Conservation (phyloP, 2,888 invertebrate genomes). For the Eupithecia insigniata region DNA sequence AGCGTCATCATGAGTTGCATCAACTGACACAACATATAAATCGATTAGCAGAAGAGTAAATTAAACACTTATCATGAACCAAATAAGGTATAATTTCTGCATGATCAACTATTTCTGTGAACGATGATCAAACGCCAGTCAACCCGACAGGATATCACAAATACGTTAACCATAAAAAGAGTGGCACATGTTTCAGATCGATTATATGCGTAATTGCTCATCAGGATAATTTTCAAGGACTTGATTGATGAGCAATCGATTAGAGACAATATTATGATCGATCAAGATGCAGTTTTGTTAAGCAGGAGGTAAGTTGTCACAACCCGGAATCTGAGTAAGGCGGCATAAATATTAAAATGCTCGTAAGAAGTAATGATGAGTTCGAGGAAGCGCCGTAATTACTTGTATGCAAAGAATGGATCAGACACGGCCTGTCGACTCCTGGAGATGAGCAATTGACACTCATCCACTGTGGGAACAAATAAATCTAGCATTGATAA, state of each 20-base stretch:
- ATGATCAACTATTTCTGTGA: conserved; percentile 53
- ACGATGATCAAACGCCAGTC: conserved; percentile 53
- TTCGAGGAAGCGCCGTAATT: conserved; percentile 66
- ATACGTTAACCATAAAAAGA: conserved; percentile 53
- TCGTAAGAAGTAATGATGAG: conserved; percentile 48
- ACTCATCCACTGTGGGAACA: conserved; percentile 62
- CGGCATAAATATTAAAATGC: conserved; percentile 60
- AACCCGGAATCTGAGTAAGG: conserved; percentile 58
- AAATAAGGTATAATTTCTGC: conserved; percentile 36
- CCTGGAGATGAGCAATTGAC: conserved; percentile 31
- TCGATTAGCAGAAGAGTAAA: conserved; percentile 37
- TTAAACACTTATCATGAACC: conserved; percentile 30
- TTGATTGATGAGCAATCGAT: conserved; percentile 23
- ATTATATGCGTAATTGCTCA: conserved; percentile 35
- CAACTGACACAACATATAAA: conserved; percentile 48
- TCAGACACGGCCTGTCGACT: conserved; percentile 47
- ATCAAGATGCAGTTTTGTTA: conserved; percentile 27
- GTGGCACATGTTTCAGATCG: conserved; percentile 49
- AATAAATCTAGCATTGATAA: conserved; percentile 74
- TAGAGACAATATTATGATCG: conserved; percentile 27
- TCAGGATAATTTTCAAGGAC: conserved; percentile 36
- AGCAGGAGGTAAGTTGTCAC: conserved; percentile 41
- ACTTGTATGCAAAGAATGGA: conserved; percentile 60
- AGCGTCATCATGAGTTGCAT: conserved; percentile 39
- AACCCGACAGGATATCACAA: conserved; percentile 48